Conservation (phyloP, 2,888 invertebrate genomes). For the Coremacera marginata region DNA sequence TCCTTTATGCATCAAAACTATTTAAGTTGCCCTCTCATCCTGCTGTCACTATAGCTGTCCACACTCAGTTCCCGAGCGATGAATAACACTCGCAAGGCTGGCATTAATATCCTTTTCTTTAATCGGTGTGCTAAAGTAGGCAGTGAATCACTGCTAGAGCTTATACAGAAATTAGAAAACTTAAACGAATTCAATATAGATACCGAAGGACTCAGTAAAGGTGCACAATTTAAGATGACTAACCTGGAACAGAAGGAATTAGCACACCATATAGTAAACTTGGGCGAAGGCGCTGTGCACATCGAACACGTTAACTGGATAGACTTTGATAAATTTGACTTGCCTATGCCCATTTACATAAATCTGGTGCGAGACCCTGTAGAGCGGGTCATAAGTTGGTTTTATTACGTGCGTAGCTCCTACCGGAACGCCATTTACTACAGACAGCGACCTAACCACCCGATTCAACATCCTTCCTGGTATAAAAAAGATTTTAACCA, state of each 20-base stretch:
- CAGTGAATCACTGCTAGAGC: constrained; percentile 88
- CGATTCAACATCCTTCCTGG: constrained; percentile 44
- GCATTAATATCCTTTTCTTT: constrained; percentile 83
- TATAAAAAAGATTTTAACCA: constrained; percentile 78
- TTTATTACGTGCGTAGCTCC: constrained; percentile 86
- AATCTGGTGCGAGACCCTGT: constrained; percentile 89
- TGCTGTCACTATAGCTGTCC: constrained; percentile 48
- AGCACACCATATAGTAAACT: constrained; percentile 76
- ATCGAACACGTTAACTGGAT: constrained; percentile 91
- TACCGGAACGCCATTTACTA: constrained; percentile 84
- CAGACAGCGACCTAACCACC: constrained; percentile 81
- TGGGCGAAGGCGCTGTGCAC: constrained; percentile 83
- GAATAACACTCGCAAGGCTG: constrained; percentile 84
- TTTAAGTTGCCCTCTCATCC: not conserved
- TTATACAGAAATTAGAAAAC: constrained; percentile 52
- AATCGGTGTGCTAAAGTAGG: constrained; percentile 94
- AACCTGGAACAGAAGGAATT: constrained; percentile 80
- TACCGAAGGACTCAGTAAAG: constrained; percentile 70
- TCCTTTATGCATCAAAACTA: not conserved
- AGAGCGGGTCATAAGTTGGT: constrained; percentile 89
- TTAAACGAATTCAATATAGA: constrained; percentile 71
- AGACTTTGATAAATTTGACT: constrained; percentile 82
- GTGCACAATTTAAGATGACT: constrained; percentile 61
- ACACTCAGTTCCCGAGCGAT: constrained; percentile 63
- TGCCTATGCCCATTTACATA: constrained; percentile 86